These are phyloP conservation scores for Nasonia giraulti DNA, from an alignment of 1,140 invertebrate species.

Conservation along the genomic window DNA sequence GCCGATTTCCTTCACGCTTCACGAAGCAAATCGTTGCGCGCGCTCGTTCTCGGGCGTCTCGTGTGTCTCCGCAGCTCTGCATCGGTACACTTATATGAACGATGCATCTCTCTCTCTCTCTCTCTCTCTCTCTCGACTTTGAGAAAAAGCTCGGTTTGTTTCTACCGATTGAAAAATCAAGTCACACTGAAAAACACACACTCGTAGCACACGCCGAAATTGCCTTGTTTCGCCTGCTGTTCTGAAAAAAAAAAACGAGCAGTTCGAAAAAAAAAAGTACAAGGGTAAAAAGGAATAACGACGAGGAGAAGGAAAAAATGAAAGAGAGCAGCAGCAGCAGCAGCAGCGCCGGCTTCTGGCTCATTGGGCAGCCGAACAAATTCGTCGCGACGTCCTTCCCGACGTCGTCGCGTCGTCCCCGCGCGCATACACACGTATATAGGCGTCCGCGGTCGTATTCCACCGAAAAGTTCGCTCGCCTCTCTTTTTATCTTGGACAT, in stretches of 20 bases:
- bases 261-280: not conserved
- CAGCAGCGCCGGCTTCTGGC: conserved; percentile 63
- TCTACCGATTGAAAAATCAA: too few species aligned
- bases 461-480: conserved; percentile 41
- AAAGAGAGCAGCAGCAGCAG: conserved; percentile 52
- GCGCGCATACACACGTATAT: not conserved
- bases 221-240: too few species aligned
- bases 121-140: too few species aligned
- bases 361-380: conserved; percentile 67
- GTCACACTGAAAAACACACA: too few species aligned
- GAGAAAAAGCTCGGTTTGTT: not conserved
- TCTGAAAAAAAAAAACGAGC: conserved; percentile 36
- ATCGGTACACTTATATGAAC: not conserved
- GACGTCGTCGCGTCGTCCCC: conserved; percentile 53
- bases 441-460: not conserved
- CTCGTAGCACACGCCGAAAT: too few species aligned
- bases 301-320: conserved; percentile 46
- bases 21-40: conserved; percentile 53
- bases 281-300: conserved; percentile 11
- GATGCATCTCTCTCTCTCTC: not conserved
- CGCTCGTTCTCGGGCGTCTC: conserved; percentile 47
- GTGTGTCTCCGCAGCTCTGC: conserved; percentile 24
- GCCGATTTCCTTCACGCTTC: conserved; percentile 60
- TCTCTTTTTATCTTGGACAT: conserved; percentile 65
- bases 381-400: conserved; percentile 62